These are phyloP conservation scores for Myopa testacea DNA, from an alignment of 2,888 invertebrate species.

Conservation along the genomic window DNA sequence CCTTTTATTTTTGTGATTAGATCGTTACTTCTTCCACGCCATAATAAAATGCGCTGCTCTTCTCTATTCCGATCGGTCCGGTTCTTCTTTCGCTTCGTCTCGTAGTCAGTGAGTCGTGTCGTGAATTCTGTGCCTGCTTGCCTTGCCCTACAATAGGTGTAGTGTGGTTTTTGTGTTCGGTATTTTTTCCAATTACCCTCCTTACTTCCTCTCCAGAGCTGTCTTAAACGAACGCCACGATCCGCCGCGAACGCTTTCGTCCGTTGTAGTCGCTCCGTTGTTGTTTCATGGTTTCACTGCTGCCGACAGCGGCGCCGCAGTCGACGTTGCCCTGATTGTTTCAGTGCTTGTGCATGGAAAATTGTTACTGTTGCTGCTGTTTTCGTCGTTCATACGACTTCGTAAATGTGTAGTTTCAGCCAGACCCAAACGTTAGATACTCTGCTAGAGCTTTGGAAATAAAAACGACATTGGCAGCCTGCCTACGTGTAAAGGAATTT, in stretches of 20 bases:
- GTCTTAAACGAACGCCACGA: slow-evolving; percentile 21
- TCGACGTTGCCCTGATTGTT: slow-evolving; percentile 31
- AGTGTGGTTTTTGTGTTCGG: slow-evolving; percentile 63
- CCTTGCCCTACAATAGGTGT: slow-evolving; percentile 62
- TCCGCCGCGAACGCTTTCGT: not conserved
- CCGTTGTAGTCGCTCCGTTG: slow-evolving; percentile 18
- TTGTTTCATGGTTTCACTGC: not conserved
- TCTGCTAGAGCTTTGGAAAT: slow-evolving; percentile 11
- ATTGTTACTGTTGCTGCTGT: slow-evolving; percentile 18
- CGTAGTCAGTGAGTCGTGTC: slow-evolving; percentile 36
- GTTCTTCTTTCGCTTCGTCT: slow-evolving; percentile 7
- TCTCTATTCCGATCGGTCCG: not conserved
- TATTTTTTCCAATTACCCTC: slow-evolving; percentile 52
- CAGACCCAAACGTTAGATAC: slow-evolving; percentile 23
- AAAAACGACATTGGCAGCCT: slow-evolving; percentile 22
- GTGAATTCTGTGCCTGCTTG: slow-evolving; percentile 58
- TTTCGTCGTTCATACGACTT: slow-evolving; percentile 5
- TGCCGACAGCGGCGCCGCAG: slow-evolving; percentile 20
- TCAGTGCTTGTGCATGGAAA: slow-evolving; percentile 20
- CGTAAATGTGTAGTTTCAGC: slow-evolving; percentile 23
- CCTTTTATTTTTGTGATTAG: too few relatives aligned
- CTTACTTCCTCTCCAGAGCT: slow-evolving; percentile 4
- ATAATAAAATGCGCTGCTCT: too few relatives aligned
- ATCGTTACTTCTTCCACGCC: too few relatives aligned
- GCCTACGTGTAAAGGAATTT: slow-evolving; percentile 38